Percentiles rank a stretch among this genome's conserved stretches.
Conservation (phyloP, 2,797 vertebrate genomes). For the Allochrocebus solatus region DNA sequence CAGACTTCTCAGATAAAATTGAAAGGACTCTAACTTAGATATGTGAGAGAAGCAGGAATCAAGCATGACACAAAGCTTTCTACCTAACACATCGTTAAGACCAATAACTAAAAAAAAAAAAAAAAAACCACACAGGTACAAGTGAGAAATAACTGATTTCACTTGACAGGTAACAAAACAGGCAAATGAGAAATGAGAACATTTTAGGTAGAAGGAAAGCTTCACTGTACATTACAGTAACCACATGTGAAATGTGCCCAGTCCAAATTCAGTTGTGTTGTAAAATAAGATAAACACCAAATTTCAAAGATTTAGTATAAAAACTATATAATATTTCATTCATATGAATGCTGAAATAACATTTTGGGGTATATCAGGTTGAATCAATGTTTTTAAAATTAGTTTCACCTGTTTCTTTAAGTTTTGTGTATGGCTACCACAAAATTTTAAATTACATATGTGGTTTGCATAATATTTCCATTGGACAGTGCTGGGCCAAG, state of each 20-base stretch:
- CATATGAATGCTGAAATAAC: not conserved
- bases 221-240: not conserved
- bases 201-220: not conserved
- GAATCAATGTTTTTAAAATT: not conserved
- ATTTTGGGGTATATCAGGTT: not conserved
- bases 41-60: not conserved
- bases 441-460: not conserved
- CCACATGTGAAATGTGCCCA: not conserved
- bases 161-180: not conserved
- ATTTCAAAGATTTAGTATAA: not conserved
- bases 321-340: not conserved
- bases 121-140: not conserved
- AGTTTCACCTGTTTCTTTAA: not conserved
- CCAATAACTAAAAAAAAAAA: not conserved
- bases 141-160: not conserved
- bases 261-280: not conserved
- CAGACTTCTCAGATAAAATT: not conserved
- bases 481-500: not conserved
- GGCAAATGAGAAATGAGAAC: not conserved
- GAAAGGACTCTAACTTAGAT: not conserved
- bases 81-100: not conserved
- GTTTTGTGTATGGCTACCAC: not conserved
- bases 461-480: not conserved
- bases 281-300: not conserved
- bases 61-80: not conserved